phyloP scores from a whole-genome alignment of 37 sponge, comb jelly and placozoan genomes.

The Chondrilla cf. caribensis region DNA sequence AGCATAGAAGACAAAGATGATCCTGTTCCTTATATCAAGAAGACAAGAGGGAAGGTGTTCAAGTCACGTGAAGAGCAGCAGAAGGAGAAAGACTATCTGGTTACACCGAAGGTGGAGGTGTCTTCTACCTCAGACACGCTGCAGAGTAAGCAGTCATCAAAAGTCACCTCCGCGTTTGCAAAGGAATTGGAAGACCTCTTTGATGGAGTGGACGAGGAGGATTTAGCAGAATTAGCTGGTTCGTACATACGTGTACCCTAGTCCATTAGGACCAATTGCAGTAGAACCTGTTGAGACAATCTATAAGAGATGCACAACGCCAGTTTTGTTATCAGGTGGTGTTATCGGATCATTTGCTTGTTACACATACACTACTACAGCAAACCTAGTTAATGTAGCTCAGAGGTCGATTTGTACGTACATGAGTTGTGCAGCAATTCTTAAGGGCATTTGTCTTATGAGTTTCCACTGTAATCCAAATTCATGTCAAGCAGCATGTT shows the following conservation, averaged over 20 bases:
- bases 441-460: too few relatives aligned
- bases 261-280: too few relatives aligned
- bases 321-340: too few relatives aligned
- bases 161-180: not conserved
- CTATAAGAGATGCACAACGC: too few relatives aligned
- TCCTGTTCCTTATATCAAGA: constrained; percentile 26
- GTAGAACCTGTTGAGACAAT: too few relatives aligned
- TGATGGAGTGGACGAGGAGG: constrained; percentile 23
- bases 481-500: too few relatives aligned
- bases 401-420: too few relatives aligned
- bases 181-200: constrained; percentile 16
- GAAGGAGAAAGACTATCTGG: not conserved
- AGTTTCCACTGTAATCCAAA: too few relatives aligned
- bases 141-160: not conserved
- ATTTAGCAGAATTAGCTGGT: constrained; percentile 25
- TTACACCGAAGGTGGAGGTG: not conserved
- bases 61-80: not conserved
- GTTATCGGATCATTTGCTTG: too few relatives aligned
- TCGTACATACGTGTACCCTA: not conserved
- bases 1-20: constrained; percentile 13
- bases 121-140: not conserved
- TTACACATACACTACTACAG: too few relatives aligned
- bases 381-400: too few relatives aligned
- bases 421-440: too few relatives aligned
- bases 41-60: constrained; percentile 37